Percentiles rank a stretch among this genome's conserved stretches.
phyloP scores from a whole-genome alignment of 2,888 invertebrate species.

The Drosophila dives region DNA sequence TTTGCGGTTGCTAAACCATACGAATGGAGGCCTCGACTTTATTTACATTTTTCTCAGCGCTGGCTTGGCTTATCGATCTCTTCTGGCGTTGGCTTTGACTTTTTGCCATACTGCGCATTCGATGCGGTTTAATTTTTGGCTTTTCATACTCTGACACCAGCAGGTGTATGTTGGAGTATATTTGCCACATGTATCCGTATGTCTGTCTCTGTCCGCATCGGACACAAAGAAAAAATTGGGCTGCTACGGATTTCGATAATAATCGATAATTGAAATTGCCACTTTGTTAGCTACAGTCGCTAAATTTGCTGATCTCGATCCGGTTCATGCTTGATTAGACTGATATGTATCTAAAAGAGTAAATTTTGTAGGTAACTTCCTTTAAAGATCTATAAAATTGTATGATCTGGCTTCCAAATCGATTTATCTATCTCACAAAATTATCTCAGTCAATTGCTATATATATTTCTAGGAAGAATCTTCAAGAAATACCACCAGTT shows the following conservation, averaged over 20 bases:
- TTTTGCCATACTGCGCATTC: constrained; percentile 34
- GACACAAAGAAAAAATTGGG: background rate
- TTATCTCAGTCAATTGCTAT: no score
- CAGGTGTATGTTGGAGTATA: background rate
- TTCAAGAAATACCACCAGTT: background rate
- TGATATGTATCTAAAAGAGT: background rate
- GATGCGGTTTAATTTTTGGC: constrained; percentile 35
- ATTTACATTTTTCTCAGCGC: constrained; percentile 68
- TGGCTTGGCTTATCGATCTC: constrained; percentile 66
- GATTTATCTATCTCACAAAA: no score
- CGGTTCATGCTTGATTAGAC: background rate
- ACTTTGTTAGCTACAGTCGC: background rate
- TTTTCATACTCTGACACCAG: background rate
- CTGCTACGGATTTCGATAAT: background rate
- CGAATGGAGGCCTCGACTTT: constrained; percentile 43
- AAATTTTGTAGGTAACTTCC: background rate
- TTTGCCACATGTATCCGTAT: background rate
- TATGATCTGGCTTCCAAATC: no score
- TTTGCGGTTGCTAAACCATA: constrained; percentile 69
- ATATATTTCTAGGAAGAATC: background rate
- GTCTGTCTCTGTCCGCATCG: background rate
- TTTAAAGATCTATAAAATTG: background rate
- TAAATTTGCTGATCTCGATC: background rate
- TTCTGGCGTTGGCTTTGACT: constrained; percentile 35
- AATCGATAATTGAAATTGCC: background rate